Base-by-base conservation (phyloP, 2,888 invertebrate species). In the Isoperla grammatica region DNA sequence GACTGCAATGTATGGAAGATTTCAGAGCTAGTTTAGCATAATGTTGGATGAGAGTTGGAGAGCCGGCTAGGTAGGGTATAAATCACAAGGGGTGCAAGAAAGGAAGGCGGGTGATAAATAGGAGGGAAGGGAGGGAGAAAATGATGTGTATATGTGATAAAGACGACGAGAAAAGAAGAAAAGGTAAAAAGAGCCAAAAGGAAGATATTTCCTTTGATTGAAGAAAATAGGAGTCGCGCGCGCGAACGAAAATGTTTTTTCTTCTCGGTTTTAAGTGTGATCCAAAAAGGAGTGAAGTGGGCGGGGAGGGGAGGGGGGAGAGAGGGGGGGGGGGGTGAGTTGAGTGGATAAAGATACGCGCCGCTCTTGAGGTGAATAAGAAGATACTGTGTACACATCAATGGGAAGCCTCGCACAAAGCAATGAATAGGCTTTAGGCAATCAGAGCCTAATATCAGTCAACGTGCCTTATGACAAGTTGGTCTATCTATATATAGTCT, bases 71-170 rank as follows among this genome's bases (percentile, higher is more conserved):
- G 23, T 49, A 53, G 50, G 48, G 53, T 59, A 53, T 59, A 59
- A 59, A 59, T 59, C 59, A 59, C 50, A 57, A 37, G 45, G 56
- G 56, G 35, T 22, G 40, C 11, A 39, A 50, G 58, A 37, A 42
- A 49, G 50, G 50, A 39, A 58, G 50, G 49, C 49, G 22, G 2
- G 49, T 49, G 49, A 49, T 49, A 49, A 49, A 53, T 50, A 40
- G 19, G 22, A 29, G 35, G 40, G 40, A 40, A 50, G 50, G 53
- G 45, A 54, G 12, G 22, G 56, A 42, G 49, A 53, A 53, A 35
- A 20, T 59, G 59, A 53, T 40, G 54, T 45, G 54, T 29, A 29
- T 59, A 43, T 53, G 59, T 53, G 53, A 59, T 53, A 53, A 59
- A 59, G 54, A 37, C 37, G 49, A 49, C 40, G 40, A 40, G 29